Evolutionary conservation across 2,797 vertebrate genomes (phyloP).

Genomic region (Microctenopoma lineatum): DNA sequence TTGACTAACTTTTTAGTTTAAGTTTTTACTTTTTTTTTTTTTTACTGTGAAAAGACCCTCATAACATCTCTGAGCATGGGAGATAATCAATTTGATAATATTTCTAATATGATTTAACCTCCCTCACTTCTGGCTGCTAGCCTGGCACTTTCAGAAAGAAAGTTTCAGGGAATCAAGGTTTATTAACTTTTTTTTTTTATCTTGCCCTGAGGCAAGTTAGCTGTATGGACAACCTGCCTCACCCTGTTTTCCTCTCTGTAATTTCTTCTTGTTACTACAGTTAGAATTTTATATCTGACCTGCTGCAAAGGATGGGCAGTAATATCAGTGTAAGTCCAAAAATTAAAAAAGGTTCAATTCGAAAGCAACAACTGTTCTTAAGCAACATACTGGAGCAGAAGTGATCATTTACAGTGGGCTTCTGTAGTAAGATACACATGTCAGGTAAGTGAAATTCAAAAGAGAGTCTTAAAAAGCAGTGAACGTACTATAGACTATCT

Average conservation of each 20-base stretch:
- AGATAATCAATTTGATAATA: conserved; percentile 59
- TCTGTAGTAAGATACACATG: conserved; percentile 15
- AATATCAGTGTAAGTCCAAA: conserved; percentile 25
- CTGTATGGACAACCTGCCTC: conserved; percentile 23
- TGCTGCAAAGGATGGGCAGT: conserved; percentile 25
- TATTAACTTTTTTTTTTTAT: conserved; percentile 48
- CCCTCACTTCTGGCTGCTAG: conserved; percentile 45
- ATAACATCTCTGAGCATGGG: conserved; percentile 33
- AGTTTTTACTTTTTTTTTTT: background rate
- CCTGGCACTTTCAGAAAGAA: conserved; percentile 47
- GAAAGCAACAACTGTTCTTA: conserved; percentile 32
- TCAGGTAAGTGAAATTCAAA: conserved; percentile 22
- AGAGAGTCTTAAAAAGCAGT: background rate
- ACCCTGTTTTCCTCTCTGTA: conserved; percentile 15
- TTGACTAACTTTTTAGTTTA: conserved; percentile 5
- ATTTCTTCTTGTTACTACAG: conserved; percentile 36
- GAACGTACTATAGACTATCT: background rate
- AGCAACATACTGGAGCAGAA: conserved; percentile 24
- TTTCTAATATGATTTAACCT: conserved; percentile 52
- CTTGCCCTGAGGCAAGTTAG: conserved; percentile 59
- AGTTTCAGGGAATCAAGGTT: conserved; percentile 61
- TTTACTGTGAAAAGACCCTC: conserved; percentile 42
- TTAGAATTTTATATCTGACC: conserved; percentile 34
- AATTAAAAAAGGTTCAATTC: conserved; percentile 40
- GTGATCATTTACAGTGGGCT: conserved; percentile 12